Conservation (phyloP, 2,888 invertebrate genomes). For the Venusia cambrica region DNA sequence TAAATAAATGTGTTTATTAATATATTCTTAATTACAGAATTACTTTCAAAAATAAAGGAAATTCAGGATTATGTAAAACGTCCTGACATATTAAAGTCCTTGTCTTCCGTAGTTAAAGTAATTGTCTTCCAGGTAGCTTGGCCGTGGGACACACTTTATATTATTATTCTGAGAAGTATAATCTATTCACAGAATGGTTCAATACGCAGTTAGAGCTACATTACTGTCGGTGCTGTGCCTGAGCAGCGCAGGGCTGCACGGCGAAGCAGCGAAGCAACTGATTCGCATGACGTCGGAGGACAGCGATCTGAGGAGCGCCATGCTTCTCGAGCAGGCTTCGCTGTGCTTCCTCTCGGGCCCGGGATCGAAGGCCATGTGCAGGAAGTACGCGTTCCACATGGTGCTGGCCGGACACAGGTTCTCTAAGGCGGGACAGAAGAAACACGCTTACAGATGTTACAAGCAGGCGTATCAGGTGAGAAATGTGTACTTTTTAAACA, state of each 20-base stretch:
- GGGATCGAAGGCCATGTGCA: constrained; percentile 86
- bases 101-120: too few relatives aligned
- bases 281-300: constrained; percentile 98
- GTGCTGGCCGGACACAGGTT: constrained; percentile 97
- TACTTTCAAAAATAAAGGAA: too few relatives aligned
- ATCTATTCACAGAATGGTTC: constrained; percentile 85
- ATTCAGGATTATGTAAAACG: too few relatives aligned
- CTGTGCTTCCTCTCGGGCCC: constrained; percentile 89
- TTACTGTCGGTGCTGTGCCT: constrained; percentile 94
- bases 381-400: constrained; percentile 98
- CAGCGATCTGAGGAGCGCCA: constrained; percentile 96
- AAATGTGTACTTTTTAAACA: too few relatives aligned
- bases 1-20: too few relatives aligned
- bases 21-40: too few relatives aligned
- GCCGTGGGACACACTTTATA: too few relatives aligned
- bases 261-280: constrained; percentile 96
- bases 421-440: constrained; percentile 94
- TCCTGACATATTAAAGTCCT: too few relatives aligned
- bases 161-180: background rate
- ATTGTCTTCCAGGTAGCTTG: too few relatives aligned
- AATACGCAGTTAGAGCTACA: constrained; percentile 95
- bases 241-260: constrained; percentile 87
- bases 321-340: constrained; percentile 96
- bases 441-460: constrained; percentile 95
- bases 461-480: constrained; percentile 84